Evolutionary conservation across 2,888 invertebrate species (phyloP), one percentile per base, ranked within the genome.

Genomic region (Drosophila anomalata): DNA sequence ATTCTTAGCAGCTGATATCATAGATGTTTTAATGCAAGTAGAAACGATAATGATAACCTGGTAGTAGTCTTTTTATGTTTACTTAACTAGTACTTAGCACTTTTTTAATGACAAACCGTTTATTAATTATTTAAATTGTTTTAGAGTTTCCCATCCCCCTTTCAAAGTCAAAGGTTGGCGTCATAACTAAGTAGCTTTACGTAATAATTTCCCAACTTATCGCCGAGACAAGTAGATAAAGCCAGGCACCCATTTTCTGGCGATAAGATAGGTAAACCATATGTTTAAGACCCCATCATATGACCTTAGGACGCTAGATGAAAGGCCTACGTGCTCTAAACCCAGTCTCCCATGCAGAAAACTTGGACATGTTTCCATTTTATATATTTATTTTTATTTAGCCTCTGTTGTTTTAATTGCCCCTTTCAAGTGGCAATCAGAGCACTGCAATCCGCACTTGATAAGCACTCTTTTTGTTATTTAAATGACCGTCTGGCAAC

Each of bases 281-380:
- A 71, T 65, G 72, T 33, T 59, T 47, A 51, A 7, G 26, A 31
- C 50, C 47, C 53, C 65, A 66, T 79, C 76, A 77, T 78, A 79
- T 75, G 78, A 50, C 52, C 44, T 56, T 52, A 61, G 77, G 78
- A 78, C 77, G 62, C 26, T 54, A 50, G 17, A 33, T 17, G 42
- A 26, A 42, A 57, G 77, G 84, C 53, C 73, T 79, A 82, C 81
- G 81, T 84, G 81, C 79, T 36, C 52, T 44, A 36, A 33, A 58
- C 46, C 54, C 62, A 69, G 73, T 77, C 54, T 8, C 9, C 48
- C 42, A 9, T 52, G 44, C 56, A 62, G 48, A 33, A 22, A 51
- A 55, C 44, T 39, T 62, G 65, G 63, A 36, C 36, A 14, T 36
- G n/a, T 36, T 20, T 17, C 41, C 52, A 48, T 55, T 51, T 46